These are phyloP conservation scores for Bovichtus diacanthus DNA, from an alignment of 2,797 vertebrate genomes.

Conservation along the genomic window DNA sequence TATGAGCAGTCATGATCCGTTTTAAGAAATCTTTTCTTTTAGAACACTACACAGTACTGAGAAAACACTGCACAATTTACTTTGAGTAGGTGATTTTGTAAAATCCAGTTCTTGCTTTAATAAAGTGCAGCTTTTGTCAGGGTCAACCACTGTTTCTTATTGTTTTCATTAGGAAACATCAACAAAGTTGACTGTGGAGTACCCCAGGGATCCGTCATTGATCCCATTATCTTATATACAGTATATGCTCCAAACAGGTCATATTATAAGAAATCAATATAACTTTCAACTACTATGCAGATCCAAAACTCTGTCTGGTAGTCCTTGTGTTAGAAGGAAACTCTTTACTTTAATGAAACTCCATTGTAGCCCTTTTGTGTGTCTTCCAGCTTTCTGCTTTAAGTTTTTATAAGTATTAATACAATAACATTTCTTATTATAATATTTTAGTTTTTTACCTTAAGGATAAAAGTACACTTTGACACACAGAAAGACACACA, in stretches of 20 bases:
- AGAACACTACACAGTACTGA: background rate
- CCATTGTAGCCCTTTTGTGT: background rate
- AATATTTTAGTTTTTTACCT: constrained; percentile 8
- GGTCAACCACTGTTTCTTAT: background rate
- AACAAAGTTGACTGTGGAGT: background rate
- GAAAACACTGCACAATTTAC: background rate
- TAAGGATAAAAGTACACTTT: background rate
- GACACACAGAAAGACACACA: constrained; percentile 5
- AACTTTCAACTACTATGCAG: background rate
- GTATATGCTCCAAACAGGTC: background rate
- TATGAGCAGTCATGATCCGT: background rate
- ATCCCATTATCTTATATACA: background rate
- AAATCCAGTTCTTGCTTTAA: background rate
- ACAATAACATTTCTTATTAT: background rate
- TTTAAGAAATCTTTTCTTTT: background rate
- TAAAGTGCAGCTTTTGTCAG: background rate
- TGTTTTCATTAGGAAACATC: background rate
- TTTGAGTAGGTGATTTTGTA: background rate
- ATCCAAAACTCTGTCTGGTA: background rate
- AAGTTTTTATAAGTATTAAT: background rate
- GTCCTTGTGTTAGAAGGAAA: no score
- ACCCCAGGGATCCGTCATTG: constrained; percentile 10
- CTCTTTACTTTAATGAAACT: background rate
- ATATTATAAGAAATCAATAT: background rate
- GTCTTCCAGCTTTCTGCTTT: background rate